A percentile compares a stretch with the other conserved stretches of the same genome.
These are phyloP conservation scores for Hystrix cristata DNA, from an alignment of 2,113 vertebrate species.

Conservation along the genomic window DNA sequence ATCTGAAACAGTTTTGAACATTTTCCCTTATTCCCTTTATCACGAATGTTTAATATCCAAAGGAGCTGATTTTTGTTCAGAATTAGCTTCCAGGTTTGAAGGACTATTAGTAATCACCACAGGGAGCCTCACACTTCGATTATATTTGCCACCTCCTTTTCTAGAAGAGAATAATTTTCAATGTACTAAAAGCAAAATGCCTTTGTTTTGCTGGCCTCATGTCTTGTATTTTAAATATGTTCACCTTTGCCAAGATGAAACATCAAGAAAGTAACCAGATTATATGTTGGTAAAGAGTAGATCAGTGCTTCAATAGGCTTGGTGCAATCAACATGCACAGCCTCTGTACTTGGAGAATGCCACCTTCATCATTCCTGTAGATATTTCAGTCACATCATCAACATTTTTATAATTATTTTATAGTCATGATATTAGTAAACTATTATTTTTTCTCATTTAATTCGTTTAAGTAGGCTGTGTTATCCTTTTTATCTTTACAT, in stretches of 20 bases:
- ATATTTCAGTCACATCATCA: background rate
- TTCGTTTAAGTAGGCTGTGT: background rate
- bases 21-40: conserved; percentile 61
- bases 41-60: conserved; percentile 70
- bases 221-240: background rate
- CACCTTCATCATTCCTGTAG: background rate
- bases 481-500: background rate
- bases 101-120: conserved; percentile 53
- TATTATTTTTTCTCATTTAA: background rate
- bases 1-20: conserved; percentile 21
- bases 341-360: background rate
- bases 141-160: background rate
- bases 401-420: background rate
- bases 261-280: background rate
- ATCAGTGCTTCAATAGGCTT: background rate
- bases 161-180: conserved; percentile 3
- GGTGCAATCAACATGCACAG: background rate
- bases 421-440: background rate
- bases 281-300: background rate
- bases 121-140: conserved; percentile 43
- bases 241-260: background rate
- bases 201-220: conserved; percentile 38
- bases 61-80: conserved; percentile 51
- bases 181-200: background rate
- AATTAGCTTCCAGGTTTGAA: conserved; percentile 68